Base-by-base conservation (phyloP, 2,797 vertebrate species). In the Semotilus atromaculatus region DNA sequence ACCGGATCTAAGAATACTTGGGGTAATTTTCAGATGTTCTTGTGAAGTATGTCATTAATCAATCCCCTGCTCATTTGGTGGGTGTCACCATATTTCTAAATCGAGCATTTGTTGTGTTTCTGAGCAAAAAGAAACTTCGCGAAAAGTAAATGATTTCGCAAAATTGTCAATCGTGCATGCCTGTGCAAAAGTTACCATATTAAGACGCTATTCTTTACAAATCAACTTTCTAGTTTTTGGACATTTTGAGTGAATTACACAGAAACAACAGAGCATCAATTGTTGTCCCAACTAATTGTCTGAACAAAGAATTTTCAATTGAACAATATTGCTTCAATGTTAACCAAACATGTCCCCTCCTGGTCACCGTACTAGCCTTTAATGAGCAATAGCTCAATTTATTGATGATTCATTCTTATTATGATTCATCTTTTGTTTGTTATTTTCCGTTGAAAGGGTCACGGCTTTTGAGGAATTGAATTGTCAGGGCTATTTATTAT, bases 41-140 rank as follows among this genome's bases (percentile, higher is more conserved):
- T 13, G 38, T 78, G 38, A 64, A 64, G 76, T 78, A 18, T 78
- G 76, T 80, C 43, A 80, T 80, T 67, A 67, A 67, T 80, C 78
- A 77, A 40, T 77, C 74, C 36, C 11, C 34, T 31, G 26, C 8
- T 80, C 31, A 14, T 51, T 80, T 80, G 26, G 38, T 26, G 21
- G 58, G 21, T 78, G 29, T 67, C 29, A n/a, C 75, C 36, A 14
- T 26, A 51, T 48, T 36, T 67, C 21, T n/a, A n/a, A 66, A 67
- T 67, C 6, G 0, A 78, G n/a, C n/a, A 64, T 67, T 36, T 36
- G 4, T 36, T 45, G 2, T 26, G 43, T n/a, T 67, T 80, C 14
- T 51, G 45, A 36, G 19, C 31, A 21, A 23, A 34, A 26, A 26
- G 23, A 5, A 60, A 58, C 31, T 38, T 55, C 0, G 1, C 2